Conservation (phyloP, 1,140 invertebrate species). For the Hermatobates lingyangjiaoensis region DNA sequence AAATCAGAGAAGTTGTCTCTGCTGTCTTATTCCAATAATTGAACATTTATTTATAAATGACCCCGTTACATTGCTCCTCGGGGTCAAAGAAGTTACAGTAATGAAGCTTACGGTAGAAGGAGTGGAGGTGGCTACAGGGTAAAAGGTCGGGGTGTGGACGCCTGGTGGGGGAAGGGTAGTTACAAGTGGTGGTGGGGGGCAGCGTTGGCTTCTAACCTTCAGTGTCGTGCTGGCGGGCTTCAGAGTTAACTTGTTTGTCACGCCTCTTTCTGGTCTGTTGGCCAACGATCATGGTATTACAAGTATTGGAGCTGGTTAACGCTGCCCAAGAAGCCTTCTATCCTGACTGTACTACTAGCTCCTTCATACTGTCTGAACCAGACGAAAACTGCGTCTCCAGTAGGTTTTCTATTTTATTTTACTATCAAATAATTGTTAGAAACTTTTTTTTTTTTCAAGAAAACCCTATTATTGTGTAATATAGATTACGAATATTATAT, state of each 20-base stretch:
- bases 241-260: background rate
- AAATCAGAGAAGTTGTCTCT: no score
- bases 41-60: background rate
- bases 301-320: slow-evolving; percentile 19
- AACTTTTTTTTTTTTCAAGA: no score
- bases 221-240: background rate
- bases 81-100: background rate
- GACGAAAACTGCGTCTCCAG: slow-evolving; percentile 2
- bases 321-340: slow-evolving; percentile 21
- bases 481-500: no score
- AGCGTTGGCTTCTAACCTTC: background rate
- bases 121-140: background rate
- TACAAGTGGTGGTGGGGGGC: background rate
- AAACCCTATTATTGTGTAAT: no score
- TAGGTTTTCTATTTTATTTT: background rate
- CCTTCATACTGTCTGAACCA: slow-evolving; percentile 12
- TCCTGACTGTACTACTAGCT: slow-evolving; percentile 14
- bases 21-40: background rate
- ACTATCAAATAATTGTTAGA: no score
- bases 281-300: slow-evolving; percentile 17
- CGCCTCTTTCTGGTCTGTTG: background rate
- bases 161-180: background rate
- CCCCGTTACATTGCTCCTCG: background rate
- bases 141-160: background rate
- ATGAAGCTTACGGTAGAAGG: background rate